Conservation (phyloP, 2,797 vertebrate species). For the Lagorchestes hirsutus region DNA sequence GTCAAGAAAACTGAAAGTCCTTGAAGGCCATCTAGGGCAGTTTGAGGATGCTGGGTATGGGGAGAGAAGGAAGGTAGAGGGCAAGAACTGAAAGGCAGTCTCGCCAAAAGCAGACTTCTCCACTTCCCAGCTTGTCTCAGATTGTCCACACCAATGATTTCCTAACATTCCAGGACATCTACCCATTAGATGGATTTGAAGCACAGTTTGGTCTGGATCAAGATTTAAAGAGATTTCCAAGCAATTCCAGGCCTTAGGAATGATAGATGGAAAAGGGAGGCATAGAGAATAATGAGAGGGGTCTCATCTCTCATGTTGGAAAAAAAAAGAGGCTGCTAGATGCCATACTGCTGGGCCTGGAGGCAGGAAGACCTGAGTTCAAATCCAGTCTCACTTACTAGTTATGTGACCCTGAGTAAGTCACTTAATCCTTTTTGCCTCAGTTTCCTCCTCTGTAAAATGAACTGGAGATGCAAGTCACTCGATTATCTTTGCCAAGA, state of each 20-base stretch:
- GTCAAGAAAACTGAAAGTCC: no score
- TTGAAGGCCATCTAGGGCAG: background rate
- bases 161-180: background rate
- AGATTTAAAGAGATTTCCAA: background rate
- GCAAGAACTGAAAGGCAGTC: background rate
- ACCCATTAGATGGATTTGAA: background rate
- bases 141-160: background rate
- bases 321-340: background rate
- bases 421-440: background rate
- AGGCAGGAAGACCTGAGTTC: background rate
- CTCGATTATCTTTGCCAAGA: background rate
- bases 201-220: background rate
- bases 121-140: background rate
- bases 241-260: background rate
- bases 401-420: background rate
- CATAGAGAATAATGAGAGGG: background rate
- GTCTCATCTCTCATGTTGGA: background rate
- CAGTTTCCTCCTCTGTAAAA: background rate
- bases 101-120: background rate
- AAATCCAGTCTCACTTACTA: background rate
- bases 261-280: background rate
- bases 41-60: background rate
- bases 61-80: no score
- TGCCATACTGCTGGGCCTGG: background rate
- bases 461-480: background rate